Percentiles rank a stretch among this genome's conserved stretches.
Evolutionary conservation across 2,113 vertebrate genomes (phyloP).

Genomic region (Campylorhamphus procurvoides): DNA sequence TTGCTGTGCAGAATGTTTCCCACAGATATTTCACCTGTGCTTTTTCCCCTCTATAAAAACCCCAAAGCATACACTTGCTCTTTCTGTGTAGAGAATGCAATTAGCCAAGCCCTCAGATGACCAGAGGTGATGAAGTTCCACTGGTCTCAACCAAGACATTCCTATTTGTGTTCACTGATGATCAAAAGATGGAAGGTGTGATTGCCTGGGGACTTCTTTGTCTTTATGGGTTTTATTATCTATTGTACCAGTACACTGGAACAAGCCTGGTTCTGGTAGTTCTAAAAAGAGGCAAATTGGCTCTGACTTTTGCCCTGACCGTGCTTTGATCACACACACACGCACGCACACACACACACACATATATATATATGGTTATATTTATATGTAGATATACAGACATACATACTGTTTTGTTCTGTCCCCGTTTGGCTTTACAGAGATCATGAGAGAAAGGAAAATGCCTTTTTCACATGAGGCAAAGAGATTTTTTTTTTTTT

Average conservation of each 20-base stretch:
- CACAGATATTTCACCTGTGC: neutral
- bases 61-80: neutral
- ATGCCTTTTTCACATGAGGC: neutral
- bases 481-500: neutral
- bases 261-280: neutral
- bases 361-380: too few species aligned
- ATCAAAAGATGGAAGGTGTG: neutral
- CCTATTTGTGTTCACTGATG: neutral
- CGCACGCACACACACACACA: too few species aligned
- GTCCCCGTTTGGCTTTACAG: neutral
- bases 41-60: neutral
- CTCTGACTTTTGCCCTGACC: neutral
- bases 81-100: neutral
- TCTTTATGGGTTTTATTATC: neutral
- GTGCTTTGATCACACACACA: neutral
- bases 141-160: neutral
- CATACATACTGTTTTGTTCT: neutral
- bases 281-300: neutral
- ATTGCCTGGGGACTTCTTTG: neutral
- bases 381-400: too few species aligned
- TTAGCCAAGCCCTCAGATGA: neutral
- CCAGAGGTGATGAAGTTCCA: neutral
- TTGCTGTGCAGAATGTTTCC: neutral
- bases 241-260: neutral
- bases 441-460: neutral